Conservation (phyloP, 2,888 invertebrate species). For the Eupithecia tripunctaria region DNA sequence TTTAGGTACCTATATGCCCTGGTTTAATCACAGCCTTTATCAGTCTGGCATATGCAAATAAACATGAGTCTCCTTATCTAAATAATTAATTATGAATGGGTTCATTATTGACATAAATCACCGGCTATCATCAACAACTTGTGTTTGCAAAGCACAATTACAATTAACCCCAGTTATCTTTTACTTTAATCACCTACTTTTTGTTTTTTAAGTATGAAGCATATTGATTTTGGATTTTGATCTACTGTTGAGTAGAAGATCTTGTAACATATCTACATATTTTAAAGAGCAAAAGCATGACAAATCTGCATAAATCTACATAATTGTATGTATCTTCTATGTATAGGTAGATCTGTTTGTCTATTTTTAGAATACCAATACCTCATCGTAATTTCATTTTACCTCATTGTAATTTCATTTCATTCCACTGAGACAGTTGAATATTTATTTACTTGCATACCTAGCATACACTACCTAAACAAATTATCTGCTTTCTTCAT, state of each 20-base stretch:
- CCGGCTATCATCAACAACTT: constrained; percentile 19
- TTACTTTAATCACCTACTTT: neutral
- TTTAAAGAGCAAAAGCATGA: neutral
- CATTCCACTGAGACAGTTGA: neutral
- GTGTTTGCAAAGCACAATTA: constrained; percentile 7
- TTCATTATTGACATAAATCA: constrained; percentile 9
- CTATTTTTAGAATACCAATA: neutral
- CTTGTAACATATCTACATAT: neutral
- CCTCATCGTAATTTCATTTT: neutral
- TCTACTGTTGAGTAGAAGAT: neutral
- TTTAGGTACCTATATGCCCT: neutral
- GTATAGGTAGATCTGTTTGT: neutral
- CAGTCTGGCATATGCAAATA: constrained; percentile 22
- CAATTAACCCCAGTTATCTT: constrained; percentile 4
- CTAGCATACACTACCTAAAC: no score
- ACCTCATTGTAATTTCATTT: neutral
- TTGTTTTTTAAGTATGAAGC: neutral
- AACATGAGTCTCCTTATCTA: constrained; percentile 13
- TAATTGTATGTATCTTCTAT: neutral
- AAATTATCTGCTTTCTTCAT: neutral
- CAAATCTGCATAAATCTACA: neutral
- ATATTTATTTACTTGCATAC: no score
- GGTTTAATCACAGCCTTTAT: constrained; percentile 24
- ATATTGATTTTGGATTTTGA: neutral
- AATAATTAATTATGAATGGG: constrained; percentile 13